Base-by-base conservation (phyloP, 2,888 invertebrate genomes). In the Troides oblongomaculatus region DNA sequence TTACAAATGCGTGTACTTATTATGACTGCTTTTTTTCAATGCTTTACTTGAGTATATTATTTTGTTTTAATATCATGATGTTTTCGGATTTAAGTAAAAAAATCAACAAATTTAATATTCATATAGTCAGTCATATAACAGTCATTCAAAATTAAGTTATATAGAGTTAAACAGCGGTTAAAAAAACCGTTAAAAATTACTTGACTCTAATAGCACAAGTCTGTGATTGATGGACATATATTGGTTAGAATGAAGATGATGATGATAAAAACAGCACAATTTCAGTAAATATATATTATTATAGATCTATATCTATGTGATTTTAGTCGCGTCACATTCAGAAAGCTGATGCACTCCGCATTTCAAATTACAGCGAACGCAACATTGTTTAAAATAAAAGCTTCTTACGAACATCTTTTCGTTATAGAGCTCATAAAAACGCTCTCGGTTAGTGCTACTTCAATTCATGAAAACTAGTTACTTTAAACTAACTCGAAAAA, bases 351-450 rank as follows among this genome's bases (percentile, higher is more conserved):
- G 12, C 46, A 46, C 46, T 58, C 8, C 23, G 57, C 57, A 23
- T 58, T 58, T 58, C 7, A 21, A n/a, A 23, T 14, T 10, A 12
- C 23, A 58, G 57, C 14, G 57, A 58, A 23, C 8, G 57, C 21
- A 23, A 58, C 57, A 58, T n/a, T 58, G 57, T 58, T 58, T 58
- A 23, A 58, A 58, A 58, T 58, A 23, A 58, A 58, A 58, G 57
- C 57, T 58, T 39, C 18, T 57, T 21, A 6, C 46, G 56, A 56
- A 57, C 17, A 50, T 62, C 25, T 39, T 62, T 21, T 21, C 61
- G 39, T 46, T 64, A 57, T 57, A 64, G 57, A 21, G 57, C 30
- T 57, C 64, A 57, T 64, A 64, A 64, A 64, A 53, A 56, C 57
- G 56, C 23, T 36, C 23, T 58, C 57, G 23, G 57, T 23, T 58